Percentiles rank a stretch among this genome's conserved stretches.
Conservation (phyloP, 2,797 vertebrate genomes). For the Tragelaphus oryx region DNA sequence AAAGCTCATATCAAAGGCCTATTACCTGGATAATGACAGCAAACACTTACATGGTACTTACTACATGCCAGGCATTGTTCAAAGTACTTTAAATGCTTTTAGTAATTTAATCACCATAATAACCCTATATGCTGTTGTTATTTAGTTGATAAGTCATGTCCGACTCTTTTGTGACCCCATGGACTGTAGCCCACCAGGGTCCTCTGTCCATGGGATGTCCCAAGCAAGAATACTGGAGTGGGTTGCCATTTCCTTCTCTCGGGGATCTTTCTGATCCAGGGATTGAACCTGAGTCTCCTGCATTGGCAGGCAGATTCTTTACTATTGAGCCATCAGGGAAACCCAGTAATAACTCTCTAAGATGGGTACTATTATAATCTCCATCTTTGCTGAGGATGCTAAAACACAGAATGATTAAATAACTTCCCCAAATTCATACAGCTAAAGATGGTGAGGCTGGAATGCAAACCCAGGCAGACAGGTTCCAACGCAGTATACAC, state of each 20-base stretch:
- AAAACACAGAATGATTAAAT: neutral
- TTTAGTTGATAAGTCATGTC: neutral
- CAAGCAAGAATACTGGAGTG: neutral
- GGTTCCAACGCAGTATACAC: neutral
- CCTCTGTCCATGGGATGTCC: neutral
- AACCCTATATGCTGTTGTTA: neutral
- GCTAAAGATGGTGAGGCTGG: neutral
- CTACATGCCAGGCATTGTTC: neutral
- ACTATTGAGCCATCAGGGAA: neutral
- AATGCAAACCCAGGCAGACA: constrained; percentile 10
- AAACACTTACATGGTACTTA: neutral
- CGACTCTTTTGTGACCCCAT: neutral
- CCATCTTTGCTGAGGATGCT: neutral
- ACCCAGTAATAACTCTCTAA: neutral
- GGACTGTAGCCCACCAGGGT: neutral
- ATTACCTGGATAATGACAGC: neutral
- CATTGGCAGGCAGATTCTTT: neutral
- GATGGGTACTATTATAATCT: neutral
- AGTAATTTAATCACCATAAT: constrained; percentile 1
- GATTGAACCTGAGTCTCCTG: neutral
- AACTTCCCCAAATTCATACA: neutral
- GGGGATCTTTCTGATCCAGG: neutral
- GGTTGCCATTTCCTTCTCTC: neutral
- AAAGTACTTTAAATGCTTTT: neutral
- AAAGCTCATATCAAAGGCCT: neutral